Percentiles rank a stretch among this genome's conserved stretches.
Evolutionary conservation across 2,888 invertebrate species (phyloP).

Genomic region (Oxyteleia sp.): DNA sequence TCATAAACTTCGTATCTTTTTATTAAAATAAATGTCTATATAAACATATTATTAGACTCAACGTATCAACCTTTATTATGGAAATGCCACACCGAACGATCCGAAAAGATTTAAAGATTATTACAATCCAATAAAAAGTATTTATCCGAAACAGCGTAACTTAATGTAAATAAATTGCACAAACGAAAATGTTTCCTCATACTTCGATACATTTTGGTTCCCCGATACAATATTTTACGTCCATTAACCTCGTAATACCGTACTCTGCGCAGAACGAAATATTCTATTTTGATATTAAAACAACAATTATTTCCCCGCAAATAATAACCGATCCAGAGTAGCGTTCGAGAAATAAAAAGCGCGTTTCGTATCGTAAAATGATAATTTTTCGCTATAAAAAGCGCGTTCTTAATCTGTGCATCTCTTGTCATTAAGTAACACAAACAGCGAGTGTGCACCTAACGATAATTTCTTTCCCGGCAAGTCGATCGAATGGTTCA

Average conservation of each 20-base stretch:
- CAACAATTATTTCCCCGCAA: slow-evolving; percentile 24
- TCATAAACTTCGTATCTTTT: slow-evolving; percentile 39
- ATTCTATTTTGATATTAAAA: slow-evolving; percentile 25
- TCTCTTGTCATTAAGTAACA: slow-evolving; percentile 74
- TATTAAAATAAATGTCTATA: slow-evolving; percentile 44
- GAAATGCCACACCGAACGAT: too few relatives aligned
- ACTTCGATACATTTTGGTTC: too few relatives aligned
- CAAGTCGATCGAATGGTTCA: slow-evolving; percentile 73
- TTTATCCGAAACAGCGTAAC: too few relatives aligned
- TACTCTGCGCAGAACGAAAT: too few relatives aligned
- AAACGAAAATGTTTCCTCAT: too few relatives aligned
- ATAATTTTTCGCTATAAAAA: slow-evolving; percentile 70
- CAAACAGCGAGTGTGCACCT: slow-evolving; percentile 65
- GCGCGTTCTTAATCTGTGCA: slow-evolving; percentile 67
- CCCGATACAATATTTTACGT: too few relatives aligned
- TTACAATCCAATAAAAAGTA: slow-evolving; percentile 24
- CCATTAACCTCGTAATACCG: slow-evolving; percentile 9
- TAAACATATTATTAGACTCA: slow-evolving; percentile 25
- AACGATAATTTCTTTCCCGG: slow-evolving; percentile 69
- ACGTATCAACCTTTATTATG: slow-evolving; percentile 23
- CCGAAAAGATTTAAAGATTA: too few relatives aligned
- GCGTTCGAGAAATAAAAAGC: slow-evolving; percentile 32
- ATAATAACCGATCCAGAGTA: slow-evolving; percentile 41
- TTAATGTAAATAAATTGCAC: too few relatives aligned
- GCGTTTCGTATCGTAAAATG: slow-evolving; percentile 56